Evolutionary conservation across 2,113 vertebrate genomes (phyloP), one percentile per base, ranked within the genome.

Genomic region (Promerops cafer): DNA sequence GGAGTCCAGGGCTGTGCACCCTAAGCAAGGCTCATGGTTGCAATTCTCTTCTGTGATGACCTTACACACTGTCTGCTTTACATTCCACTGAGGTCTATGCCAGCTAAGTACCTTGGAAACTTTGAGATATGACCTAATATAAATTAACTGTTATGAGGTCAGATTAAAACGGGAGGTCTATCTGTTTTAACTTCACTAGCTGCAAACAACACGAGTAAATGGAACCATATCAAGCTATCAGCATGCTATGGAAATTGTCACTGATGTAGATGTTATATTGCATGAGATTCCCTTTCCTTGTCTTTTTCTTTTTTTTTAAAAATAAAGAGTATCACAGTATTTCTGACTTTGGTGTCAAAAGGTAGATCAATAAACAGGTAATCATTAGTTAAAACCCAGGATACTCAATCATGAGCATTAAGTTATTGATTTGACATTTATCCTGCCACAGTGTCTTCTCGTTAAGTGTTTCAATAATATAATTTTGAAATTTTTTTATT

Each of bases 371-470:
- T 83, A 92, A 83, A 92, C 72, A 84, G 50, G 53, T 78, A 78
- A 79, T 93, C 75, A 84, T 84, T 81, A 88, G 72, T 91, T 77
- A 91, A 95, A 97, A 88, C 22, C 24, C 39, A 80, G 61, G n/a
- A 52, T 40, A 56, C 39, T 64, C 44, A 33, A 57, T 88, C 6
- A 40, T 85, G 50, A 70, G 42, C 19, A 44, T 90, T 91, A 81
- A 66, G 50, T 84, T 97, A 96, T 96, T 75, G 90, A 97, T 97
- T 82, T 87, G 86, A 91, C 89, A 84, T 95, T 93, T 93, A 92
- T 90, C 44, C 87, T 88, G 82, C 57, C 40, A 31, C 53, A 79
- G 19, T 72, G 61, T 87, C 89, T 50, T 91, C 90, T 83, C 42
- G 61, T 89, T 80, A 50, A 93, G 85, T 66, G 87, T 95, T 96